phyloP scores from a whole-genome alignment of 2,113 vertebrate genomes.

The Jaculus jaculus region DNA sequence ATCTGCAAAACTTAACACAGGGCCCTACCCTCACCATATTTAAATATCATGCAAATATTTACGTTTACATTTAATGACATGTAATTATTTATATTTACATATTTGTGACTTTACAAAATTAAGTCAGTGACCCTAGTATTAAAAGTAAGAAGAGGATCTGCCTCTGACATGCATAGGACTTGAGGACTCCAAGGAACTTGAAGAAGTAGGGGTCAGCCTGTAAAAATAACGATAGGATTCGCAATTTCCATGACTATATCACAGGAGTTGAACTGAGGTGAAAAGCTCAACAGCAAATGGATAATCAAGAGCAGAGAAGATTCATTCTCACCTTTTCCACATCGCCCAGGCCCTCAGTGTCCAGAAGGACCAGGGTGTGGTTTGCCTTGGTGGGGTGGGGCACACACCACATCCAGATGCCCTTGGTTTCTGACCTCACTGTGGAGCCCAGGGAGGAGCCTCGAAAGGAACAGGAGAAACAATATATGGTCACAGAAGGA shows the following conservation, averaged over 20 bases:
- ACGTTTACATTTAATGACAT: too few relatives aligned
- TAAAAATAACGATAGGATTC: neutral
- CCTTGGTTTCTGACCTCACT: slow-evolving; percentile 76
- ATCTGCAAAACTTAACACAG: neutral
- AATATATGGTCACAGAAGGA: accelerated
- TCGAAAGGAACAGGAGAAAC: slow-evolving; percentile 16
- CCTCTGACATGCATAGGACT: neutral
- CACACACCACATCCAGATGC: slow-evolving; percentile 84
- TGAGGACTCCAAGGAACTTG: neutral
- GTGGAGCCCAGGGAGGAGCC: slow-evolving; percentile 79
- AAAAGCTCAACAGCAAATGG: neutral
- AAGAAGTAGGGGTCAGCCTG: neutral
- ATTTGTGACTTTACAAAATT: neutral
- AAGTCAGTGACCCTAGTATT: neutral
- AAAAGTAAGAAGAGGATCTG: neutral
- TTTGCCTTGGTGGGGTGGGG: slow-evolving; percentile 69
- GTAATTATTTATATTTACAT: too few relatives aligned
- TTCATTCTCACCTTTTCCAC: slow-evolving; percentile 76
- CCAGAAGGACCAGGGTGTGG: slow-evolving; percentile 79
- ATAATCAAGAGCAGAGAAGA: neutral
- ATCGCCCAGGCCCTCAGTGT: slow-evolving; percentile 79
- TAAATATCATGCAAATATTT: too few relatives aligned
- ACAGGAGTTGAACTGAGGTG: neutral
- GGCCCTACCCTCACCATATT: neutral
- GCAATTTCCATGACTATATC: neutral